Conservation (phyloP, 2,888 invertebrate species). For the Scaptomyza tumidula region DNA sequence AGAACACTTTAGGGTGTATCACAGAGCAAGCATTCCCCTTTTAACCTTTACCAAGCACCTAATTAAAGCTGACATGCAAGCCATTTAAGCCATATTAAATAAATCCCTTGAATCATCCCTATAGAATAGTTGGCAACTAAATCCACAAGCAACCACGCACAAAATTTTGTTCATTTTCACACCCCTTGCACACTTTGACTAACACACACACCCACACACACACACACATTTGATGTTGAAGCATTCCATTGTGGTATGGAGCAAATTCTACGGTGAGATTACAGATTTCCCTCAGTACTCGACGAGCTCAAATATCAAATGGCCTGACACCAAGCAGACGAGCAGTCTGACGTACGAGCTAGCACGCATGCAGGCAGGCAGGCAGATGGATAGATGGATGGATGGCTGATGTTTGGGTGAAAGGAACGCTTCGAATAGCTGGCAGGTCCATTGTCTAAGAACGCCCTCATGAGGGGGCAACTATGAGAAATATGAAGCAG, state of each 20-base stretch:
- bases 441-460: conserved; percentile 50
- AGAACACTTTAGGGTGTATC: background rate
- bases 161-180: conserved; percentile 42
- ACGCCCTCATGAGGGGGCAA: no score
- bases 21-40: no score
- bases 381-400: conserved; percentile 13
- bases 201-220: background rate
- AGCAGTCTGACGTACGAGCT: background rate
- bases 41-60: background rate
- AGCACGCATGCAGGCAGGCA: background rate
- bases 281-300: conserved; percentile 43
- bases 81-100: conserved; percentile 9
- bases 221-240: conserved; percentile 6
- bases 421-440: conserved; percentile 13
- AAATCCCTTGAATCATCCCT: background rate
- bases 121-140: conserved; percentile 23
- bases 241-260: conserved; percentile 37
- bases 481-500: conserved; percentile 27
- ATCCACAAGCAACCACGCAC: conserved; percentile 24
- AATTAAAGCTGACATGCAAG: conserved; percentile 17
- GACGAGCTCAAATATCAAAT: conserved; percentile 43
- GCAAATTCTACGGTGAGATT: conserved; percentile 46
- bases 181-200: conserved; percentile 9
- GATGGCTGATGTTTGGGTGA: conserved; percentile 21
- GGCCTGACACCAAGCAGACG: conserved; percentile 40